Conservation (phyloP, 2,113 vertebrate genomes). For the Monopterus albus region DNA sequence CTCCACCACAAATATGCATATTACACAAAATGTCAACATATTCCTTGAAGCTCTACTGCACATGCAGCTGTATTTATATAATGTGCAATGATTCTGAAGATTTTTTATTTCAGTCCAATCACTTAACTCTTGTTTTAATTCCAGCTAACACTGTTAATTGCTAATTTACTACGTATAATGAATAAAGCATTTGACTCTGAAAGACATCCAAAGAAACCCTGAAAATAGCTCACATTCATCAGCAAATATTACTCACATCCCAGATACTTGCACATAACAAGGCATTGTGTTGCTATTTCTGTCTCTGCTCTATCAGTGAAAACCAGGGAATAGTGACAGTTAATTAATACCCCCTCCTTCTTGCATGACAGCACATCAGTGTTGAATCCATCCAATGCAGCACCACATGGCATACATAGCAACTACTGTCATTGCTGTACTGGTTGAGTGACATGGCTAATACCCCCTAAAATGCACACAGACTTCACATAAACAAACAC, state of each 20-base stretch:
- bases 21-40: no score
- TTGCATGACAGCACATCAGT: constrained; percentile 19
- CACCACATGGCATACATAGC: constrained; percentile 10
- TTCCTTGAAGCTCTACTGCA: no score
- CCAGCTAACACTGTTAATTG: not conserved
- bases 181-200: not conserved
- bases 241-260: constrained; percentile 19
- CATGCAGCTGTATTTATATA: no score
- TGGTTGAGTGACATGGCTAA: constrained; percentile 10
- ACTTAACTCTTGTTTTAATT: no score
- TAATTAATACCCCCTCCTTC: constrained; percentile 17
- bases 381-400: constrained; percentile 10
- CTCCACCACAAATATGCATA: no score
- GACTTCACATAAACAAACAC: constrained; percentile 3
- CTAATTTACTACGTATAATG: not conserved
- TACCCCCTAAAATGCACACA: not conserved
- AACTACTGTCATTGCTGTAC: constrained; percentile 16
- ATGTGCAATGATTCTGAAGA: no score
- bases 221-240: constrained; percentile 50
- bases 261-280: constrained; percentile 36
- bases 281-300: constrained; percentile 52
- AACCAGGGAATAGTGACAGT: constrained; percentile 32
- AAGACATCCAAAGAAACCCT: constrained; percentile 12
- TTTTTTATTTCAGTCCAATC: no score
- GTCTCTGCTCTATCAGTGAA: constrained; percentile 42